Evolutionary conservation across 1,140 invertebrate species (phyloP).

Genomic region (Drosophila takahashii): DNA sequence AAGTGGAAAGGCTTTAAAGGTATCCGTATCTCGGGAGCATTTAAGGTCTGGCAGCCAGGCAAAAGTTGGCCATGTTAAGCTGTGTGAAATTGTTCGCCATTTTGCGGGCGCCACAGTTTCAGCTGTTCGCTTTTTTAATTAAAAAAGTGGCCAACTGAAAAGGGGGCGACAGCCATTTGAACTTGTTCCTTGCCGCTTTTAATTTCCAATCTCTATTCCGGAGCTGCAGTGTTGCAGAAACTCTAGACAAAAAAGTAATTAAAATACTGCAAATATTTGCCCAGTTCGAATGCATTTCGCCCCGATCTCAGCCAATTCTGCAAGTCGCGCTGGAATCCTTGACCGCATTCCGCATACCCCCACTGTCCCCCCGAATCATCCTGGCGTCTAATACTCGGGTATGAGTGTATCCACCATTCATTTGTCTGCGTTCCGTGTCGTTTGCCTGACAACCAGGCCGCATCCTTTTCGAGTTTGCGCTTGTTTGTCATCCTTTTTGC

Average conservation of each 20-base stretch:
- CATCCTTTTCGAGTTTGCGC: constrained; percentile 61
- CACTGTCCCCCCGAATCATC: background rate
- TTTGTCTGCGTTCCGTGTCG: constrained; percentile 46
- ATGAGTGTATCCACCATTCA: constrained; percentile 20
- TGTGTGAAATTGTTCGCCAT: constrained; percentile 58
- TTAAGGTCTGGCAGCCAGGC: constrained; percentile 29
- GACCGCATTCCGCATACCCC: constrained; percentile 28
- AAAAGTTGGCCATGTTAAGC: constrained; percentile 47
- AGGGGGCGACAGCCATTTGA: constrained; percentile 44
- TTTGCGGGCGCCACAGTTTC: constrained; percentile 34
- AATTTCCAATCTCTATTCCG: constrained; percentile 43
- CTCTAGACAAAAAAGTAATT: constrained; percentile 49
- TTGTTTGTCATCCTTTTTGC: constrained; percentile 68
- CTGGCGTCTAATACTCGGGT: constrained; percentile 15
- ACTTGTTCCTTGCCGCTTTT: constrained; percentile 57
- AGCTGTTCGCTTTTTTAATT: constrained; percentile 57
- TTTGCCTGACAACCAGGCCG: constrained; percentile 41
- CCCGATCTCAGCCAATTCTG: constrained; percentile 22
- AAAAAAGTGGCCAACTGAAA: constrained; percentile 62
- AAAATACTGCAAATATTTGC: constrained; percentile 55
- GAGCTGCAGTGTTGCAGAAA: constrained; percentile 8
- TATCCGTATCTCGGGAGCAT: constrained; percentile 11
- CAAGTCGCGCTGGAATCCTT: constrained; percentile 33
- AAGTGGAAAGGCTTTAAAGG: constrained; percentile 5
- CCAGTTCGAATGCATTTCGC: constrained; percentile 34